A percentile compares a stretch with the other conserved stretches of the same genome.
These are phyloP conservation scores for Vespertilio murinus DNA, from an alignment of 2,797 vertebrate genomes.

Conservation along the genomic window DNA sequence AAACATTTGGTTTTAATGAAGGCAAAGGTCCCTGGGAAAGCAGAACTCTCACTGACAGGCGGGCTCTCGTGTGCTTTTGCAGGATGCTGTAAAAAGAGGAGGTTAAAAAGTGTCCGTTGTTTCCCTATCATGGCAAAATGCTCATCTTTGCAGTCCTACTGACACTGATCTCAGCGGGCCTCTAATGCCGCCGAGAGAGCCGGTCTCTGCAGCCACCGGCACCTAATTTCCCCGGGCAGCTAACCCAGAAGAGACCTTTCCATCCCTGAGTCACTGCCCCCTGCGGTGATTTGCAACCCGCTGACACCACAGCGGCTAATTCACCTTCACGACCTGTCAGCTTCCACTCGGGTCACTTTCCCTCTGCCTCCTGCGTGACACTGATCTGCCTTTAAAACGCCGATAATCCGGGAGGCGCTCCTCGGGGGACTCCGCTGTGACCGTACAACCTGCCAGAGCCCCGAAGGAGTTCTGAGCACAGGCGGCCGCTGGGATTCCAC, in stretches of 20 bases:
- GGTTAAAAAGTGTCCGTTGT: not conserved
- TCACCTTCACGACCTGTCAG: constrained; percentile 72
- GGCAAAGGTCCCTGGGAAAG: not conserved
- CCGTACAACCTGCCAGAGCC: constrained; percentile 65
- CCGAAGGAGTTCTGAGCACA: constrained; percentile 32
- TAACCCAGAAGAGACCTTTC: constrained; percentile 48
- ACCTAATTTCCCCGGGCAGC: constrained; percentile 56
- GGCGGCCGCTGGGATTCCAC: constrained; percentile 12
- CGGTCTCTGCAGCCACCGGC: not conserved
- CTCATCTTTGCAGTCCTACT: not conserved
- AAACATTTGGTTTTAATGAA: not conserved
- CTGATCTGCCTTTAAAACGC: constrained; percentile 39
- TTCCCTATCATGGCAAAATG: not conserved
- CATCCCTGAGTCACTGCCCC: not conserved
- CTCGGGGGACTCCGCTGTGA: constrained; percentile 52
- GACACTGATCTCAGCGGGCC: not conserved
- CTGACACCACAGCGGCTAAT: constrained; percentile 48
- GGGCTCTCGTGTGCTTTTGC: not conserved
- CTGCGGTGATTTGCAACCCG: constrained; percentile 39
- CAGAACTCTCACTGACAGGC: not conserved
- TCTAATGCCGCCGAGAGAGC: not conserved
- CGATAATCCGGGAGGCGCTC: constrained; percentile 39
- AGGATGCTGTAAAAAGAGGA: not conserved
- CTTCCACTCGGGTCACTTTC: constrained; percentile 65
- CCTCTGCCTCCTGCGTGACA: constrained; percentile 58